Base-by-base conservation (phyloP, 2,888 invertebrate genomes). In the Hypercompe scribonia region DNA sequence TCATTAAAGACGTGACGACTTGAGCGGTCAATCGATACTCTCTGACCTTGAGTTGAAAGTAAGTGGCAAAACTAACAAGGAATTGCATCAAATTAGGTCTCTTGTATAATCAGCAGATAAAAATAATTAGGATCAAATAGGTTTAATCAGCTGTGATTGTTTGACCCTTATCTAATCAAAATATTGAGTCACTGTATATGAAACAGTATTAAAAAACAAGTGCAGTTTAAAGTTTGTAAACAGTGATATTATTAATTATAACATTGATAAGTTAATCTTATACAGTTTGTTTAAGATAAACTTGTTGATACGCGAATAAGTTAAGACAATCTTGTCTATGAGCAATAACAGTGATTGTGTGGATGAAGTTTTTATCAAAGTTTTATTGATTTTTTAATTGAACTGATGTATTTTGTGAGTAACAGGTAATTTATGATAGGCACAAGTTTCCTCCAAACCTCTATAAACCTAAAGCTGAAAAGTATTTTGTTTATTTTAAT, bases 151-250 rank as follows among this genome's bases (percentile, higher is more conserved):
- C 31, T 66, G 18, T 42, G 54, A 67, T 63, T 36, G 3, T 50
- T 34, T 72, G 71, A 63, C 42, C 66, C 33, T 36, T 64, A 63
- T 65, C 61, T 71, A 71, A 74, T 76, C 63, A 76, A 70, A 73
- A 74, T 71, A 82, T 71, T 81, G 74, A 74, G 18, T 73, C 72
- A 76, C 11, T 66, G 39, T 74, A 58, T 42, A 39, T 54, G 65
- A 50, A 46, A 65, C 21, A 58, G 50, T 50, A 65, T 34, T 18
- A 65, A 78, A 77, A 65, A 67, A 79, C 69, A 75, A 70, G 31
- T 69, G 67, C 65, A 63, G 39, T 4, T 24, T 36, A 63, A n/a
- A 54, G 28, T 50, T 70, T 71, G 69, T 68, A 70, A 76, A 81
- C 63, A 80, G 13, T n/a, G 65, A 71, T 75, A 78, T 76, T 21